Base-by-base conservation (phyloP, 2,888 invertebrate genomes). In the Zhuqinia jingwanae region DNA sequence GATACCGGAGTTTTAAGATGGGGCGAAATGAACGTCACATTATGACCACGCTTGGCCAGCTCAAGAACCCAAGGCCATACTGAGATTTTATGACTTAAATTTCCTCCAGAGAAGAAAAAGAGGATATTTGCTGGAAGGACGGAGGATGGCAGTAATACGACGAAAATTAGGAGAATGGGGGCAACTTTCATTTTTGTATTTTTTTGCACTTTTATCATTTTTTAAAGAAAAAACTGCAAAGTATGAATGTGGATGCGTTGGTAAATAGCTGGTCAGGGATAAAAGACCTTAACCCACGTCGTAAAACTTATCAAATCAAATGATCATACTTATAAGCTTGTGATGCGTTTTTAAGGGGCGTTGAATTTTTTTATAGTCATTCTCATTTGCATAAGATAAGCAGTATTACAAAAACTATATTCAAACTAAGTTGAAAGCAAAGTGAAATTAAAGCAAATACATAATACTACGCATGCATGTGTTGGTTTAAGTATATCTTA, bases 81-180 rank as follows among this genome's bases (percentile, higher is more conserved):
- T 42, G 85, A 58, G 22, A 27, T 88, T 80, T 89, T 88, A 36
- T 88, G 88, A 11, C 82, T 82, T 22, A 88, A 87, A 45, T 89
- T 89, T n/a, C 90, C 90, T 63, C 90, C 90, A 27, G 89, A 83
- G 63, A 89, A 90, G 83, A 89, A 90, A 63, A 90, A 90, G 2
- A 90, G 80, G 45, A 90, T 90, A 25, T 89, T 90, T 25, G 88
- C 88, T 58, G 88, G 42, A 58, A 83, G 68, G 13, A 68, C 68
- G 22, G 13, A 42, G 2, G 42, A 45, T 11, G 45, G 10, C 20
- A 68, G 8, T n/a, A n/a, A n/a, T 2, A 45, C 6, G 22, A 42
- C 20, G 27, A 45, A 42, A 25, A 20, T 10, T 5, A 65, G n/a
- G 10, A 20, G 6, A 42, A 65, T 36, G 1, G 30, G 6, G 30